Base-by-base conservation (phyloP, 23 tunicate species). In the Ciona savignyi region DNA sequence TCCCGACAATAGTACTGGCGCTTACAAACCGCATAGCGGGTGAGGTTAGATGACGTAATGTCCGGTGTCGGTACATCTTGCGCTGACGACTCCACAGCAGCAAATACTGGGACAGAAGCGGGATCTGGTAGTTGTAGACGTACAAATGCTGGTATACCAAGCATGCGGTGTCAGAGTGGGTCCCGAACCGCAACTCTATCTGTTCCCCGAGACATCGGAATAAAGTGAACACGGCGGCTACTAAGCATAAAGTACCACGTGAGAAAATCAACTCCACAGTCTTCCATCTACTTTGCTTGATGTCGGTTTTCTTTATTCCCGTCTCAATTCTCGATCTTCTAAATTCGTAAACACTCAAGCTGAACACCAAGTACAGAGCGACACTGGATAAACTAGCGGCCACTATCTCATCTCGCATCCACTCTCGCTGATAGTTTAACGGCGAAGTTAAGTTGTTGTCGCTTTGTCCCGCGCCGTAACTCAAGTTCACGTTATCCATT, bases 31-130 rank as follows among this genome's bases (percentile, higher is more conserved):
- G 30, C 31, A 66, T 29, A 4, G 20, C 30, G 30, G 70, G 30
- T 1, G 70, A 66, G 4, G 70, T 66, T 27, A 66, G 30, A 34
- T 66, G 70, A 3, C 70, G 70, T 25, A 66, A 34, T 27, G 70
- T 66, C 70, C 70, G 28, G 30, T 66, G 70, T 1, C 70, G 23
- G 31, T 66, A 66, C 70, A 66, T 66, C 25, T 66, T 66, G 1
- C 70, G 70, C 31, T 66, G 70, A 22, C 70, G 70, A 29, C 34
- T 34, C 70, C 70, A 66, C 2, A 66, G 70, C 70, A 66, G 70
- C 6, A 66, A 66, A 27, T 66, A 66, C 31, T 29, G 29, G 30
- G 70, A 66, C 22, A 66, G 70, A 33, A 66, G 70, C 70, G 70
- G 70, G 2, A 66, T 66, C 30, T 66, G 70, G 70, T 66, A 66